Evolutionary conservation across 2,888 invertebrate genomes (phyloP).

Genomic region (Harmothoe impar): DNA sequence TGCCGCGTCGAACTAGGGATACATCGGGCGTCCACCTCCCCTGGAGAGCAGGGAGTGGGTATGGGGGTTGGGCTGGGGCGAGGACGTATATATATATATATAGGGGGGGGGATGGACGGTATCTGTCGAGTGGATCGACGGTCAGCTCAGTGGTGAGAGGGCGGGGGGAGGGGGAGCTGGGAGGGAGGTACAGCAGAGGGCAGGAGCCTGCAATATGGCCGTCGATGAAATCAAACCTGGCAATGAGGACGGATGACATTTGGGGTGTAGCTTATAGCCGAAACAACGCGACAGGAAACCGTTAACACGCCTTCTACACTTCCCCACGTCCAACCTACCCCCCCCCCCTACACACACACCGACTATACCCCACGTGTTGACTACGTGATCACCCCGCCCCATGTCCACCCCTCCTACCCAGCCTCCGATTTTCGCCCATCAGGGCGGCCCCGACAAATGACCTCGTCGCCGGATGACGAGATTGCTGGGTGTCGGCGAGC

Average conservation of each 20-base stretch:
- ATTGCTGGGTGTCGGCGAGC: not conserved
- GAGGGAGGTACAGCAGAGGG: not conserved
- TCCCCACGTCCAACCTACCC: not conserved
- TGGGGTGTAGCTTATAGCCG: not conserved
- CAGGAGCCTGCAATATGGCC: not conserved
- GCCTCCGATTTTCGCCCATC: not conserved
- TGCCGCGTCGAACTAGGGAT: not conserved
- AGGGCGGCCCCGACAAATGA: not conserved
- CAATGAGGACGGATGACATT: conserved; percentile 26
- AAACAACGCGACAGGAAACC: not conserved
- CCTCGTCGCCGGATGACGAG: not conserved
- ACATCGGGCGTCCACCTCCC: no score
- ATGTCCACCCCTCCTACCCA: not conserved
- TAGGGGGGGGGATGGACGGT: not conserved
- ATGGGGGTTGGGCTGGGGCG: not conserved
- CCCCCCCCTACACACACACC: not conserved
- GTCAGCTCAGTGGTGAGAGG: not conserved
- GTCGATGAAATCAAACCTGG: conserved; percentile 44
- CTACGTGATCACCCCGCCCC: not conserved
- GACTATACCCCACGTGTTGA: no score
- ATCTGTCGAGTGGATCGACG: conserved; percentile 26
- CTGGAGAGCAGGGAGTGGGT: not conserved
- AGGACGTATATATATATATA: no score
- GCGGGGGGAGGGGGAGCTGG: not conserved
- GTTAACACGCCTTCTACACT: not conserved